phyloP scores from a whole-genome alignment of 2,113 vertebrate genomes.

The Peromyscus maniculatus region DNA sequence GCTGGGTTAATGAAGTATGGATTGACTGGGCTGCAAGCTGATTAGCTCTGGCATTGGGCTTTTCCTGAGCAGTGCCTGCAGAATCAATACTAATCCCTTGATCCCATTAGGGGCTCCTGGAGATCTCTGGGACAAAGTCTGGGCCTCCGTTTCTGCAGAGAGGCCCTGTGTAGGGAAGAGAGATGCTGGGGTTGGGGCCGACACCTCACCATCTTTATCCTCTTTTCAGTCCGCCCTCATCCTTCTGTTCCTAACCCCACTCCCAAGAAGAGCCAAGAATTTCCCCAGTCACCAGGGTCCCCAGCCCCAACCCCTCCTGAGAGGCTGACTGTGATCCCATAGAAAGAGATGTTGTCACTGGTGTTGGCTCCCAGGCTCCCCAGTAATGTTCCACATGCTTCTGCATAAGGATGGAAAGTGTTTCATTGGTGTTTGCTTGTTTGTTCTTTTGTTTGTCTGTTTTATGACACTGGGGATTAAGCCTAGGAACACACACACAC shows the following conservation, averaged over 20 bases:
- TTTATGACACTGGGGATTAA: background rate
- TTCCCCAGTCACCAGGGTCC: background rate
- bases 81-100: slow-evolving; percentile 82
- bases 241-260: background rate
- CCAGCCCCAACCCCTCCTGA: background rate
- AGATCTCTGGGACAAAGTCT: slow-evolving; percentile 23
- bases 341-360: background rate
- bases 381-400: background rate
- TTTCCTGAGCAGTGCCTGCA: slow-evolving; percentile 53
- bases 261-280: background rate
- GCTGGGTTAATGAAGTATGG: slow-evolving; percentile 77
- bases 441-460: background rate
- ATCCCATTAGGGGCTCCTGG: slow-evolving; percentile 78
- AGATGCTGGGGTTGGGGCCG: background rate
- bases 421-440: background rate
- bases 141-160: background rate
- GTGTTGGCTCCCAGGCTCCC: background rate
- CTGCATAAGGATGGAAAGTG: background rate
- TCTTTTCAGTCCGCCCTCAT: background rate
- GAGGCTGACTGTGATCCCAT: background rate
- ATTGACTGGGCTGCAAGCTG: slow-evolving; percentile 78
- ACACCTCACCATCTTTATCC: too few relatives aligned
- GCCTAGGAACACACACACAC: background rate
- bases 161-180: background rate
- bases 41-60: slow-evolving; percentile 74